Conservation (phyloP, 1,140 invertebrate genomes). For the Brachionus sp. region DNA sequence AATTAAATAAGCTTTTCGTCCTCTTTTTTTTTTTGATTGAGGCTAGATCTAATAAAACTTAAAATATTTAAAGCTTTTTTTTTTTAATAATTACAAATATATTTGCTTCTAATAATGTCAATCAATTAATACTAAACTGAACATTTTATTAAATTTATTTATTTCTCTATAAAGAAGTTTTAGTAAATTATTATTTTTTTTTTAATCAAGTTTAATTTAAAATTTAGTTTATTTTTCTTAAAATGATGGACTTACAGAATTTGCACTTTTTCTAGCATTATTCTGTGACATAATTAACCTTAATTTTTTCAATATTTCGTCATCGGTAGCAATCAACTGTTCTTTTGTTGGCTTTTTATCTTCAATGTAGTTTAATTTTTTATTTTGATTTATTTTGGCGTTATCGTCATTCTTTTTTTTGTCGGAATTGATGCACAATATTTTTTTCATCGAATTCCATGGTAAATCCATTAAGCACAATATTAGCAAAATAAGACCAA, state of each 20-base stretch:
- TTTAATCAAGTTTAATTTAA: background rate
- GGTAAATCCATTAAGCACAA: slow-evolving; percentile 43
- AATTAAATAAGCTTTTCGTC: no score
- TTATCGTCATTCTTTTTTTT: background rate
- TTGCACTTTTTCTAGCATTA: slow-evolving; percentile 14
- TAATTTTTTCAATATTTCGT: slow-evolving; percentile 27
- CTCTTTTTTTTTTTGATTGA: background rate
- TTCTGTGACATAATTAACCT: slow-evolving; percentile 6
- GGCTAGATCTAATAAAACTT: background rate
- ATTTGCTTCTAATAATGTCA: no score
- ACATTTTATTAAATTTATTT: no score
- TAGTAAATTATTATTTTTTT: background rate
- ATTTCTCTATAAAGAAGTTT: background rate
- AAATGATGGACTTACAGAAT: background rate
- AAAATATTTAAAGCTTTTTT: no score
- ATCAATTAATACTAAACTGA: no score
- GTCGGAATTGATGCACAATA: background rate
- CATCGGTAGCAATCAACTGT: slow-evolving; percentile 28
- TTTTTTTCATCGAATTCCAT: slow-evolving; percentile 14
- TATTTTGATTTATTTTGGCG: background rate
- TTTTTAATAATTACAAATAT: no score
- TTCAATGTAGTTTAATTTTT: background rate
- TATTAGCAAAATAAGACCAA: background rate
- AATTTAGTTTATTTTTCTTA: background rate
- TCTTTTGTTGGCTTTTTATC: background rate